Percentiles rank a stretch among this genome's conserved stretches.
These are phyloP conservation scores for Etheostoma nigrum DNA, from an alignment of 2,797 vertebrate genomes.

Conservation along the genomic window DNA sequence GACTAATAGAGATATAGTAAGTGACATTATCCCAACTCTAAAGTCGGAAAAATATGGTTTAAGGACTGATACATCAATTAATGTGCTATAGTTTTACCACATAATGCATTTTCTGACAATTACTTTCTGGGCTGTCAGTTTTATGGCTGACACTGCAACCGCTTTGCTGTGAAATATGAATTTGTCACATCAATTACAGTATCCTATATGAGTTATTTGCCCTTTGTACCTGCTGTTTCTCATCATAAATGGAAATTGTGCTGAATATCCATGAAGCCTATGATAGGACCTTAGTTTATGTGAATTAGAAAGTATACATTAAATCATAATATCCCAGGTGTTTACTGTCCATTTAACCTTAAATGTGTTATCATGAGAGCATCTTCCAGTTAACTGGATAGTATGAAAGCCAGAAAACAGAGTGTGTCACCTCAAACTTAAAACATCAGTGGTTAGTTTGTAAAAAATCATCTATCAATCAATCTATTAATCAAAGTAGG, in stretches of 20 bases:
- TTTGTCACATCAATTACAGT: background rate
- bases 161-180: background rate
- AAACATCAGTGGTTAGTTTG: background rate
- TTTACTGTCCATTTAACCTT: slow-evolving; percentile 16
- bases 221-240: slow-evolving; percentile 12
- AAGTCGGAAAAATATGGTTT: background rate
- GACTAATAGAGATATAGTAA: background rate
- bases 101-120: background rate
- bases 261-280: slow-evolving; percentile 49
- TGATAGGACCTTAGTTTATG: background rate
- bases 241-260: background rate
- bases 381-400: background rate
- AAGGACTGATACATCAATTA: background rate
- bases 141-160: background rate
- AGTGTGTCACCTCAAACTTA: background rate
- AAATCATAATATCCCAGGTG: background rate
- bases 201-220: background rate
- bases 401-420: background rate
- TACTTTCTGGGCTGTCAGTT: background rate
- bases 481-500: background rate
- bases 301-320: slow-evolving; percentile 3
- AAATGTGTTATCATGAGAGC: background rate
- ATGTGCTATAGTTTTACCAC: background rate
- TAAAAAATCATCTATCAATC: background rate
- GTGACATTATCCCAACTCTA: background rate